phyloP scores from a whole-genome alignment of 2,113 vertebrate species.

The Ameiurus melas region DNA sequence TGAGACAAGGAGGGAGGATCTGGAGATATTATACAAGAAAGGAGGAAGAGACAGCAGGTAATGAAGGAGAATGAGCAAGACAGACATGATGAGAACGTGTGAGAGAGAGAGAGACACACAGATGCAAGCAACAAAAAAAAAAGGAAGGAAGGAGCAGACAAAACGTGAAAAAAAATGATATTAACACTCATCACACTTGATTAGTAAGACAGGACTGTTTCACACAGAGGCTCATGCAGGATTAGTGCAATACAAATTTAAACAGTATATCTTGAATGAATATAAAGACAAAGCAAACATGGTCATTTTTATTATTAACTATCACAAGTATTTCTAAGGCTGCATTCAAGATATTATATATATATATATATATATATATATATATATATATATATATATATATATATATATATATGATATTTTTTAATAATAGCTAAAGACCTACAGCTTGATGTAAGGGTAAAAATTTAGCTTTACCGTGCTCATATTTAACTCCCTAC shows the following conservation, averaged over 20 bases:
- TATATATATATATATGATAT: too few relatives aligned
- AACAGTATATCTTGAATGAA: neutral
- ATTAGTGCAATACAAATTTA: neutral
- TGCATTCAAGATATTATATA: neutral
- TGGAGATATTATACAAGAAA: slow-evolving; percentile 70
- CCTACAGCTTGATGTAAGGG: neutral
- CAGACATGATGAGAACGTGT: slow-evolving; percentile 47
- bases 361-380: too few relatives aligned
- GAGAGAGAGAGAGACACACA: slow-evolving; percentile 54
- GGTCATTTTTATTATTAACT: neutral
- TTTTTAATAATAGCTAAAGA: neutral
- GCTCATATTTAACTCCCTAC: neutral
- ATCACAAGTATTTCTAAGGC: neutral
- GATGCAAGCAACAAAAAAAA: slow-evolving; percentile 46
- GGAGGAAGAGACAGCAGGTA: slow-evolving; percentile 54
- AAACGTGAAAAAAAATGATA: neutral
- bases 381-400: too few relatives aligned
- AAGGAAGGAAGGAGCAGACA: neutral
- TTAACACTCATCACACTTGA: slow-evolving; percentile 39
- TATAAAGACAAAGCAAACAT: neutral
- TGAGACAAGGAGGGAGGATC: slow-evolving; percentile 87
- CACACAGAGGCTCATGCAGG: slow-evolving; percentile 35
- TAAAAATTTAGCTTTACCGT: neutral
- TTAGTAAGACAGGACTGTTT: slow-evolving; percentile 34
- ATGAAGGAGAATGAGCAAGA: slow-evolving; percentile 47